These are phyloP conservation scores for Sciurus niger DNA, from an alignment of 2,113 vertebrate species.

Conservation along the genomic window DNA sequence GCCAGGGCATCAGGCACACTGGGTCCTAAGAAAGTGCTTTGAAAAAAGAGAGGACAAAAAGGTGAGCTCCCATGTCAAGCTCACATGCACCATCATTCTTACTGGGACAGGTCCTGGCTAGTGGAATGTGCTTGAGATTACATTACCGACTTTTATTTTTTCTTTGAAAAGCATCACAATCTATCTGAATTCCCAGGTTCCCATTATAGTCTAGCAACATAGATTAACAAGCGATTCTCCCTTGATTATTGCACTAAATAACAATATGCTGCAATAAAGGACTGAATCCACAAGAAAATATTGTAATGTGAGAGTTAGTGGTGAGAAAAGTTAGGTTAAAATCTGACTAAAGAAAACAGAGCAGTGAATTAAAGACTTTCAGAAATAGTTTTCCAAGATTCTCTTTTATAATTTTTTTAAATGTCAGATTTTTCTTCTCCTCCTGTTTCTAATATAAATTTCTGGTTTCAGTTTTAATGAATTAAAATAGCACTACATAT, in stretches of 20 bases:
- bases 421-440: constrained; percentile 38
- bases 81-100: constrained; percentile 13
- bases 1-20: neutral
- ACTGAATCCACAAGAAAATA: constrained; percentile 42
- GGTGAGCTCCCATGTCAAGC: constrained; percentile 46
- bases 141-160: constrained; percentile 31
- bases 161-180: constrained; percentile 37
- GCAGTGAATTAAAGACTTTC: constrained; percentile 9
- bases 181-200: constrained; percentile 54
- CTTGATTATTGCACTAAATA: constrained; percentile 50
- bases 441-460: constrained; percentile 59
- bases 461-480: constrained; percentile 67
- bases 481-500: constrained; percentile 74
- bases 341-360: neutral
- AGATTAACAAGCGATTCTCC: constrained; percentile 42
- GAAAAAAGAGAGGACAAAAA: neutral
- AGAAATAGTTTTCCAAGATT: constrained; percentile 17
- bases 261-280: neutral
- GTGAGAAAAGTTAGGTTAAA: constrained; percentile 30
- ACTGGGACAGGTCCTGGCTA: constrained; percentile 68
- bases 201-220: constrained; percentile 40
- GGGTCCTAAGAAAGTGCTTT: neutral
- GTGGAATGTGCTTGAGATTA: constrained; percentile 61
- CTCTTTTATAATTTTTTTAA: neutral
- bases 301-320: neutral